Conservation (phyloP, 2,113 vertebrate species). For the Spilogale gracilis region DNA sequence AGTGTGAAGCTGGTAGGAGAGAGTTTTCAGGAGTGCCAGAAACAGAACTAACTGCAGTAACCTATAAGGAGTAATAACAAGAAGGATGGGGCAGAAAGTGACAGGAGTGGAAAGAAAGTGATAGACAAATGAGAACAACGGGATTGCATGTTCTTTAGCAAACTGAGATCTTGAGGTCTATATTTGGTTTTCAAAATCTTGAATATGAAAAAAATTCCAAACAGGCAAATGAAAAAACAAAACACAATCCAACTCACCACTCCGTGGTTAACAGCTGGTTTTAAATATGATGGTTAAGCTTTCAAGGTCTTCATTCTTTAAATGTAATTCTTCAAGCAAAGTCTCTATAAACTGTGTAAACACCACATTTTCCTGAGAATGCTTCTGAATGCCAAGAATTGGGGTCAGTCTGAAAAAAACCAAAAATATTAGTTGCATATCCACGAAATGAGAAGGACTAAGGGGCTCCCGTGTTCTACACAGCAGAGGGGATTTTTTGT, state of each 20-base stretch:
- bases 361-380: slow-evolving; percentile 71
- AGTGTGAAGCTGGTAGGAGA: background rate
- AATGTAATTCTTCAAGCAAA: slow-evolving; percentile 88
- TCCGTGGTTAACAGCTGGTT: slow-evolving; percentile 66
- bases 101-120: background rate
- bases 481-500: background rate
- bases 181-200: background rate
- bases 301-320: slow-evolving; percentile 89
- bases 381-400: slow-evolving; percentile 80
- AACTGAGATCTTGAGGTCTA: background rate
- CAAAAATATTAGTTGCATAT: slow-evolving; percentile 68
- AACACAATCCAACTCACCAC: slow-evolving; percentile 80
- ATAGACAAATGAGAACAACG: background rate
- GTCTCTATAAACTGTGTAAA: slow-evolving; percentile 88
- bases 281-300: slow-evolving; percentile 87
- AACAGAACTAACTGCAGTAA: background rate
- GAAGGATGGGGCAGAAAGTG: background rate
- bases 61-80: background rate
- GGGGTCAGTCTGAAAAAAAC: slow-evolving; percentile 84
- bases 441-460: background rate
- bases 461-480: background rate
- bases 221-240: background rate
- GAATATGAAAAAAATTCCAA: background rate
- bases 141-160: background rate
- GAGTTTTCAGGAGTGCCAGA: background rate